phyloP scores from a whole-genome alignment of 2,797 vertebrate genomes.

The Cossypha niveicapilla region DNA sequence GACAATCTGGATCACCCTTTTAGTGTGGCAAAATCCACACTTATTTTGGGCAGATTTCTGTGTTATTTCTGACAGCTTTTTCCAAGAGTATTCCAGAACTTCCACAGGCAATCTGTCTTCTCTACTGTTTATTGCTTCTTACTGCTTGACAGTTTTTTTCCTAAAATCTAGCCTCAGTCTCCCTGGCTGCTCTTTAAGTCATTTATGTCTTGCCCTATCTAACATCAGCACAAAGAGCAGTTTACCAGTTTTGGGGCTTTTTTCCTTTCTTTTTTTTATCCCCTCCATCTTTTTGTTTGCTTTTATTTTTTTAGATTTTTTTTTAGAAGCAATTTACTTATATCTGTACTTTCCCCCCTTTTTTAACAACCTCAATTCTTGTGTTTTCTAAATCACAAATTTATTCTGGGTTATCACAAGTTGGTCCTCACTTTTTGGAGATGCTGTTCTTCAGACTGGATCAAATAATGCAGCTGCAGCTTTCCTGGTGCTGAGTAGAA shows the following conservation, averaged over 20 bases:
- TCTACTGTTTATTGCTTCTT: not conserved
- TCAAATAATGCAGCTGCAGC: not conserved
- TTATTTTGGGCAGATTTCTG: not conserved
- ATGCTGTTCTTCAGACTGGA: not conserved
- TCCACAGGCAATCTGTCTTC: not conserved
- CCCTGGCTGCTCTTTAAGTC: constrained; percentile 1
- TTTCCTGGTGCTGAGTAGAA: not conserved
- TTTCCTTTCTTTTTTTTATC: accelerated
- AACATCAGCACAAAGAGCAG: not conserved
- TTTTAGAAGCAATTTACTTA: not conserved
- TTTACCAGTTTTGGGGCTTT: not conserved
- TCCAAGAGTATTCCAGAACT: not conserved
- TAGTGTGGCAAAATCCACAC: not conserved
- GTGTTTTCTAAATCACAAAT: not conserved
- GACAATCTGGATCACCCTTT: not conserved
- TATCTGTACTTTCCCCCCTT: not conserved
- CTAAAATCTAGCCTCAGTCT: not conserved
- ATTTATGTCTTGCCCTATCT: not conserved
- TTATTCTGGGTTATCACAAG: not conserved
- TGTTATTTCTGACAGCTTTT: constrained; percentile 15
- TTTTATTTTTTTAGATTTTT: no score
- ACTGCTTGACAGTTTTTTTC: not conserved
- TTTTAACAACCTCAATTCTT: not conserved
- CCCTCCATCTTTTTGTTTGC: accelerated
- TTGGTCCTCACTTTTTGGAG: not conserved